Base-by-base conservation (phyloP, 1,140 invertebrate genomes). In the Heterodera carotae region DNA sequence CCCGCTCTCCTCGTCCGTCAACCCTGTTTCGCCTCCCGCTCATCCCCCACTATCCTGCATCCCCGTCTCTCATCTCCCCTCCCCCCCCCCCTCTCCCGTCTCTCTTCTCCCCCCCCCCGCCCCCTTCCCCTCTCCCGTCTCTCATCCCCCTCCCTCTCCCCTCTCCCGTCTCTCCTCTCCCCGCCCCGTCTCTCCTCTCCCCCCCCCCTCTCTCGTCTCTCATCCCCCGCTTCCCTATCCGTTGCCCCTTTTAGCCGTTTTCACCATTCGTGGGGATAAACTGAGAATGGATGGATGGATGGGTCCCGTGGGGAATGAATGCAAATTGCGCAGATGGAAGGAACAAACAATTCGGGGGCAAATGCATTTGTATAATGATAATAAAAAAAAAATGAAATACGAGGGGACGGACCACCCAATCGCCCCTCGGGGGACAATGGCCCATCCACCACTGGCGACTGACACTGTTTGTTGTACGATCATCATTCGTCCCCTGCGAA, bases 241-340 rank as follows among this genome's bases (percentile, higher is more conserved):
- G n/a, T 34, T 34, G 27, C 33, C 33, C 62, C 12, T 29, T 34
- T 31, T n/a, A 66, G 62, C 62, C 15, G n/a, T 66, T 66, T 22
- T 31, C 33, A 25, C 60, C 7, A 8, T n/a, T 25, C 33, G 29
- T 7, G 12, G 62, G 62, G 29, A 22, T 12, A 66, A 34, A 66
- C 62, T 29, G 62, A 12, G 29, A 66, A 66, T 31, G 62, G 62
- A 31, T n/a, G 62, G 62, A 31, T n/a, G 29, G 60, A 66, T 31
- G 48, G 48, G 48, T 56, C 48, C 48, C 48, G 48, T 56, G 48
- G 62, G 62, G 62, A 66, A 5, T 4, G 29, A 66, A 66, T 66
- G 62, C 62, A 66, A 66, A 66, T 66, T 66, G 62, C 62, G 62
- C 62, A 66, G 62, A 66, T 31, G 62, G 29, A 34, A 66, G 8